A percentile compares a stretch with the other conserved stretches of the same genome.
Evolutionary conservation across 2,113 vertebrate genomes (phyloP).

Genomic region (Cyphomyrus plagiostoma): DNA sequence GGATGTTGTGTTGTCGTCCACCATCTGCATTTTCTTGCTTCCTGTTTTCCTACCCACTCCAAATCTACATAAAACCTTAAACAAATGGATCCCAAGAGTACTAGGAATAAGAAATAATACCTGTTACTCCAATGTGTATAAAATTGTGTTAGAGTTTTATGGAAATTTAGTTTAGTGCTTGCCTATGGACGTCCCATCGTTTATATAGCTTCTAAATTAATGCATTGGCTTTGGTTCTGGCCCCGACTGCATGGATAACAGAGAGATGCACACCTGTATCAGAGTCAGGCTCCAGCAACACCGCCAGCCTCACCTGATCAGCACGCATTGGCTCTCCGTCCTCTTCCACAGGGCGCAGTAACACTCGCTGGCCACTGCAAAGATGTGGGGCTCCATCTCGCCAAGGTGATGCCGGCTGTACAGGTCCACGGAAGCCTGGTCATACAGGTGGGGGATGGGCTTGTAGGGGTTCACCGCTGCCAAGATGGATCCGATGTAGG

Average conservation of each 20-base stretch:
- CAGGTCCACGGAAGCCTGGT: constrained; percentile 57
- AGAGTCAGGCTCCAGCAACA: not conserved
- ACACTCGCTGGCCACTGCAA: constrained; percentile 89
- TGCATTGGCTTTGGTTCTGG: not conserved
- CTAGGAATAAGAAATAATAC: not conserved
- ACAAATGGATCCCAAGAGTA: not conserved
- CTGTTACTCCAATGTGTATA: not conserved
- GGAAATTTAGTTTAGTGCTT: not conserved
- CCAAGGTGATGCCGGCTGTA: constrained; percentile 83
- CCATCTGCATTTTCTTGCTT: not conserved
- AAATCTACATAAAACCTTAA: not conserved
- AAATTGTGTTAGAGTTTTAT: not conserved
- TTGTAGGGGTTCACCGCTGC: constrained; percentile 93
- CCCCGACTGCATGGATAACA: not conserved
- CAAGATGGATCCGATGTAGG: constrained; percentile 92
- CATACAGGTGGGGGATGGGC: constrained; percentile 75
- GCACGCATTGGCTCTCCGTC: constrained; percentile 88
- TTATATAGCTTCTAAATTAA: not conserved
- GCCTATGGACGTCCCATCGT: not conserved
- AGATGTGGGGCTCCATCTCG: constrained; percentile 86
- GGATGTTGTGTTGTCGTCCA: not conserved
- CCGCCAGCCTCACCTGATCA: constrained; percentile 77
- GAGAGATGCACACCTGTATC: not conserved
- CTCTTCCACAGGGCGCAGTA: constrained; percentile 93
- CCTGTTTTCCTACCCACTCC: not conserved